Base-by-base conservation (phyloP, 1,140 invertebrate genomes). In the Calycopis cecrops region DNA sequence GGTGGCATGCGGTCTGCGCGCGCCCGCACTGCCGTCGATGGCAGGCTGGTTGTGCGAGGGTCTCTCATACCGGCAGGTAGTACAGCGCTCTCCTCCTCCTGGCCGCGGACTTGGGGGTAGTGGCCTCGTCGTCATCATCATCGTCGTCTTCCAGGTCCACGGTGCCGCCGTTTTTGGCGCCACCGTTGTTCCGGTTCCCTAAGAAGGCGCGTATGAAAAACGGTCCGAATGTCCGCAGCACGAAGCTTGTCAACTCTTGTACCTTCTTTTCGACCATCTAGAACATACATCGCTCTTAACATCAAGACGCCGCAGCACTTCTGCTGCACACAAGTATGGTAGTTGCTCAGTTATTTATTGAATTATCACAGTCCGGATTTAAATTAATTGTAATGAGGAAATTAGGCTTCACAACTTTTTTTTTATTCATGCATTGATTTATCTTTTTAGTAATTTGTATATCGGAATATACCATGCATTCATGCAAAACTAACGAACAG, bases 191-290 rank as follows among this genome's bases (percentile, higher is more conserved):
- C 8, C 76, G 76, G 58, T 83, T 86, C 33, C 84, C 89, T 37
- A 91, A 79, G 58, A 89, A 85, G 57, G 83, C 85, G 21, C 90
- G 88, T 50, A 94, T 87, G 18, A 94, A 72, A 35, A 91, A 85
- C 12, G 92, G 91, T 9, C 93, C 93, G 68, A 94, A 85, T 21
- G 91, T 84, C 63, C 91, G 90, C 75, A 94, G 89, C 65, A 94
- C 71, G 71, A 91, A 88, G 68, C 91, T 88, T 60, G 91, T 90
- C 74, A 94, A 90, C 79, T 89, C 83, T 88, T 93, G 93, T 79
- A 93, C 92, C 87, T 92, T 93, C 79, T 91, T 87, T 90, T 94
- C 93, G 88, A 94, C 89, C 88, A 93, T 92, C 93, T 94, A 93
- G 73, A 92, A 91, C 78, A 84, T 70, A 81, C 55, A 68, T 65